Base-by-base conservation (phyloP, 2,888 invertebrate species). In the Yponomeuta cagnagella region DNA sequence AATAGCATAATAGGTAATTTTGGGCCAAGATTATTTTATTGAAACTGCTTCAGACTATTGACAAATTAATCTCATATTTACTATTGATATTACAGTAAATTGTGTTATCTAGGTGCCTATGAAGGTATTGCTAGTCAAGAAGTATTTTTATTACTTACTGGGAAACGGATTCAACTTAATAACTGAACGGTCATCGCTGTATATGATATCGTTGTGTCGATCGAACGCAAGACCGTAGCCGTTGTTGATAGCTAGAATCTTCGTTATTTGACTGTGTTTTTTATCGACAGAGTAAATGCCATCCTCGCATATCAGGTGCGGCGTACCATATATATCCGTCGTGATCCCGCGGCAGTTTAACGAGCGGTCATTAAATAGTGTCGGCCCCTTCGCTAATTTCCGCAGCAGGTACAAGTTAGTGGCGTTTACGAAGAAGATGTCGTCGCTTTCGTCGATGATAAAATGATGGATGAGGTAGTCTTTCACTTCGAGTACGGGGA, bases 141-240 rank as follows among this genome's bases (percentile, higher is more conserved):
- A 43, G 1, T 43, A 43, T 43, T 43, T 43, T 58, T 15, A 10
- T 15, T 58, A 58, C 15, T 58, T 58, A 58, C 52, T 58, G 1
- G 52, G 52, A 58, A 58, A 65, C 12, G 65, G 65, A 65, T 31
- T 31, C 63, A 86, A 74, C 75, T 77, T 83, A 68, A 76, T 76
- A n/a, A 87, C 81, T n/a, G 83, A 78, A 72, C 86, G 77, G 73
- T 84, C 85, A 69, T 84, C 80, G 72, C 86, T 81, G 72, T 82
- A 87, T 74, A 88, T 73, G 68, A 87, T 82, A 72, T 83, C 83
- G 74, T 88, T 85, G 74, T 81, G 74, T 73, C 76, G 82, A 76
- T 86, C 86, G 72, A 86, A 87, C 37, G 87, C 84, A 74, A 87
- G 73, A 71, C 82, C 86, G 69, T 81, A 83, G 15, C 84, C 83